phyloP scores from a whole-genome alignment of 2,888 invertebrate genomes.

The Escarpia spicata region DNA sequence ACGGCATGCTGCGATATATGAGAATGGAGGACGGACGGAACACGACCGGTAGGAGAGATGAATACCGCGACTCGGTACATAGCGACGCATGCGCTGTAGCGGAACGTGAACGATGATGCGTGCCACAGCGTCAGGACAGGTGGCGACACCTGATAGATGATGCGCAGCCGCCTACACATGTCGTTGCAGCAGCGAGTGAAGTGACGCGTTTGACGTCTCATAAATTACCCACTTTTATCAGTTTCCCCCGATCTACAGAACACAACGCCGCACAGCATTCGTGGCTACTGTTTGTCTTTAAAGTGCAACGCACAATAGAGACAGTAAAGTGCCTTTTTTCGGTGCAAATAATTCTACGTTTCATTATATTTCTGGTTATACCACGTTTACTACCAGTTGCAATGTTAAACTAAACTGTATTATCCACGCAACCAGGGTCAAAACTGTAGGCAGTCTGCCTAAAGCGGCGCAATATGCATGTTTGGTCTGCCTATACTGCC shows the following conservation, averaged over 20 bases:
- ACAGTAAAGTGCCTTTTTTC: no score
- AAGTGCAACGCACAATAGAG: neutral
- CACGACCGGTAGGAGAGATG: neutral
- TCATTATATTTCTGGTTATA: no score
- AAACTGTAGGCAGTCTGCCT: no score
- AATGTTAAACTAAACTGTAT: no score
- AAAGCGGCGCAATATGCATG: no score
- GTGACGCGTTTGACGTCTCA: neutral
- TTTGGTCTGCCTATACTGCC: no score
- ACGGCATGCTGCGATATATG: neutral
- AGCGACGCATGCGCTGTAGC: neutral
- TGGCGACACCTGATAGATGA: conserved; percentile 10
- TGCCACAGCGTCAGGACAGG: neutral
- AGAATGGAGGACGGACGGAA: neutral
- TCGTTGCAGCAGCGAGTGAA: neutral
- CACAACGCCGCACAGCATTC: neutral
- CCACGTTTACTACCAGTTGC: no score
- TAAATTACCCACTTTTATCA: neutral
- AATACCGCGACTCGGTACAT: neutral
- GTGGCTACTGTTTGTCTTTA: neutral
- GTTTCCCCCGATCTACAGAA: neutral
- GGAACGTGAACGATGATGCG: neutral
- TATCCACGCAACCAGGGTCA: no score
- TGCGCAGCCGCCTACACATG: neutral
- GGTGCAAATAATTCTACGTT: no score